These are phyloP conservation scores for Labeo catla DNA, from an alignment of 2,113 vertebrate genomes.

Conservation along the genomic window DNA sequence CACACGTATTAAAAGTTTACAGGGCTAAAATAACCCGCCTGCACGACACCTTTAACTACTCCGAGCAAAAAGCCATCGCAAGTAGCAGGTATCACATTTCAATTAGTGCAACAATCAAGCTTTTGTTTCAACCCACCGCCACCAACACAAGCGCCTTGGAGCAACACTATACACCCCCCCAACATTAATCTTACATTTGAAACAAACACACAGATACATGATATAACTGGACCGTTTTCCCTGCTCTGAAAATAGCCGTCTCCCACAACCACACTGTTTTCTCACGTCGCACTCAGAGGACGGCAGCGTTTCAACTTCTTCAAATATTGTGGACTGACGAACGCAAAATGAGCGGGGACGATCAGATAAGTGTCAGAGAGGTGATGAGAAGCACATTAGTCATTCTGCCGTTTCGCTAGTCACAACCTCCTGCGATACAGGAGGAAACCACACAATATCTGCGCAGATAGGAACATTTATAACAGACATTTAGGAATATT, in stretches of 20 bases:
- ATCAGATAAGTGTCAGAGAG: conserved; percentile 54
- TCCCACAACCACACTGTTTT: conserved; percentile 32
- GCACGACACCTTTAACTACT: conserved; percentile 48
- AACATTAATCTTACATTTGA: conserved; percentile 56
- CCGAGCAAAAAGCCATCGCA: conserved; percentile 55
- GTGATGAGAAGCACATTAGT: conserved; percentile 38
- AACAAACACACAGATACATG: conserved; percentile 45
- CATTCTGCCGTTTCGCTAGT: background rate
- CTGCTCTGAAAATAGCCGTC: conserved; percentile 31
- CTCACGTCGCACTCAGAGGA: conserved; percentile 65
- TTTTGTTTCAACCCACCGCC: conserved; percentile 66
- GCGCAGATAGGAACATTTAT: background rate
- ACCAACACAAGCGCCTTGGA: conserved; percentile 55
- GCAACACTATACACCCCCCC: conserved; percentile 54
- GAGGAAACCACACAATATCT: background rate
- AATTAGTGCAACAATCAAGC: conserved; percentile 71
- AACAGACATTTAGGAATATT: background rate
- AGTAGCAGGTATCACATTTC: conserved; percentile 70
- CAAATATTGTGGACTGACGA: conserved; percentile 54
- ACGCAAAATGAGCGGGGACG: conserved; percentile 55
- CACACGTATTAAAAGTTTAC: conserved; percentile 18
- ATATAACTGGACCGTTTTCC: conserved; percentile 30
- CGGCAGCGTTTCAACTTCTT: conserved; percentile 64
- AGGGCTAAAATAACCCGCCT: conserved; percentile 20
- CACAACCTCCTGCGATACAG: background rate